Base-by-base conservation (phyloP, 2,797 vertebrate species). In the Rhinella marina region DNA sequence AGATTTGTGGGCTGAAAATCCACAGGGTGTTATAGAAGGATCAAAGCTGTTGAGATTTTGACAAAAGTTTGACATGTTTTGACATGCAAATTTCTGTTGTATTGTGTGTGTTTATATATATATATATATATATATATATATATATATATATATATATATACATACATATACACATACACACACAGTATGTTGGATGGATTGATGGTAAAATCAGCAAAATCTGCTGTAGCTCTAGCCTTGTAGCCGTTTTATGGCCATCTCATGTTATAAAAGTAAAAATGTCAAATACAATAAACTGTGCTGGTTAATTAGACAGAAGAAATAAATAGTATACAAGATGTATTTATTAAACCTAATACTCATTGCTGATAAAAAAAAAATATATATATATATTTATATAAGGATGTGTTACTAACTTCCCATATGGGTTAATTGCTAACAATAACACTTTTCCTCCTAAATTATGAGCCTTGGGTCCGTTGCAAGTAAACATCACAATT, bases 401-500 rank as follows among this genome's bases (percentile, higher is more conserved):
- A 54, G 73, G 29, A 84, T 84, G 82, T 84, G 82, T 72, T 25
- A 73, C 50, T 73, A 27, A 70, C 50, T 84, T 70, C n/a, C 66
- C 32, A n/a, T n/a, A 84, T 72, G 66, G 66, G 82, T 56, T 82
- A 82, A 82, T 82, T 82, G 81, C 32, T 27, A 82, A 29, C 10
- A 19, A 72, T 56, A 72, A 72, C 82, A 84, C 82, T 72, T 84
- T 84, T 70, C 48, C 62, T 52, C 54, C 62, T 54, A 66, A 82
- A n/a, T 52, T 68, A 70, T 82, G 66, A 84, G 82, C 66, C 82
- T 84, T 32, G 41, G 54, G 52, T 56, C 50, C 48, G 57, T 54
- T 56, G 27, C 52, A 84, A 73, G 52, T 70, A 82, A 81, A 64
- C 79, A 81, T 62, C 79, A 80, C 79, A 81, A 81, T 81, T 32